Evolutionary conservation across 1,140 invertebrate species (phyloP), one percentile per base, ranked within the genome.

Genomic region (Triops longicaudatus): DNA sequence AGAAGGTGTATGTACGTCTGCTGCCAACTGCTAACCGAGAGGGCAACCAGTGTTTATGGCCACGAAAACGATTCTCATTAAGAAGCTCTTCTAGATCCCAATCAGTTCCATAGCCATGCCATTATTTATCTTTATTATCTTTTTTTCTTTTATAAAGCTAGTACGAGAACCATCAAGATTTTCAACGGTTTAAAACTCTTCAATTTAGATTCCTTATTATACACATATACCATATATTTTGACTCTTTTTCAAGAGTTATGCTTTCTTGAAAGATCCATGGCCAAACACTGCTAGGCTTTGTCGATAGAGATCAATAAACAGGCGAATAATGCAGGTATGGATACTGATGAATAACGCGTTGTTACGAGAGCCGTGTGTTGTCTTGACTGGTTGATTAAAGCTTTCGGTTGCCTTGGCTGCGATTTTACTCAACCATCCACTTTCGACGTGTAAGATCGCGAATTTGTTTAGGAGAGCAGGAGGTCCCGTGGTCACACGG

Each of bases 41-140:
- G 14, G 50, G 50, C 50, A 63, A 63, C 50, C 50, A 63, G 50
- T 63, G 50, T 63, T 63, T 63, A 63, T 63, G 50, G 50, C 50
- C 50, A 63, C 50, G 50, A 63, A 63, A 63, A 63, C 50, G 50
- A 63, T 63, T 63, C 50, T 63, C 50, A 63, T 63, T 63, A 63
- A 63, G 50, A 63, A 63, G 50, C 50, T 63, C 50, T 63, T 63
- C 50, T 63, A 63, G 50, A 63, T 63, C 50, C 50, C 50, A 63
- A 63, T 63, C 50, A 63, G 17, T 63, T 22, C 50, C 22, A 3
- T 63, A 63, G 50, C 50, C 50, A 63, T 63, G 50, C 50, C 50
- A 63, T 63, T 63, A 63, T 63, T 63, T 63, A 63, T 63, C 50
- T 63, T 63, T 22, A 22, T 63, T 63, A 63, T 63, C 50, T 63